Conservation (phyloP, 2,113 vertebrate genomes). For the Agelaius phoeniceus region DNA sequence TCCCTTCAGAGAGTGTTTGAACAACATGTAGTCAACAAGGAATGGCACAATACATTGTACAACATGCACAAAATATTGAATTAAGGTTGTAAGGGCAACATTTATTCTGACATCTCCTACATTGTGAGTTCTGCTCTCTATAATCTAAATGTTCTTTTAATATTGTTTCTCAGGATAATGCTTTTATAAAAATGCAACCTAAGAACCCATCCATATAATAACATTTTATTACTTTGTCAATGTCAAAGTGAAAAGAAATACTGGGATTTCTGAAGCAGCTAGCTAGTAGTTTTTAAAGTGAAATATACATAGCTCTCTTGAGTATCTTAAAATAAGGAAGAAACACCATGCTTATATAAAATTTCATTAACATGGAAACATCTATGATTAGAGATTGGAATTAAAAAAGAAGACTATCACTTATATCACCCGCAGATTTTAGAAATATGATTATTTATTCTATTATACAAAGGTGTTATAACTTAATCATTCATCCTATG, state of each 20-base stretch:
- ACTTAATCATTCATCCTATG: neutral
- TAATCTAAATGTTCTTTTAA: neutral
- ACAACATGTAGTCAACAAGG: neutral
- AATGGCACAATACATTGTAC: neutral
- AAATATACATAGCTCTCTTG: neutral
- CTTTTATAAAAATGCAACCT: neutral
- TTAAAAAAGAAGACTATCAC: neutral
- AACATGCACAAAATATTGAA: neutral
- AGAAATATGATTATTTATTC: neutral
- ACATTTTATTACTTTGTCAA: neutral
- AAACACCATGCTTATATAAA: neutral
- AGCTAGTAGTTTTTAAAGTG: neutral
- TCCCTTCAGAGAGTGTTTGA: neutral
- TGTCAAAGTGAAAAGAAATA: neutral
- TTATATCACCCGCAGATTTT: neutral
- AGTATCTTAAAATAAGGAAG: neutral
- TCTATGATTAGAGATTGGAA: neutral
- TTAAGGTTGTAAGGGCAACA: neutral
- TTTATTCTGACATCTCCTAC: neutral
- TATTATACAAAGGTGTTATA: neutral
- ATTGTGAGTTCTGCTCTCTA: neutral
- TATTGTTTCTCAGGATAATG: neutral
- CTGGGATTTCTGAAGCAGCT: neutral
- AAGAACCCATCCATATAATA: neutral
- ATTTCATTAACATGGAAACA: neutral